Conservation (phyloP, 2,888 invertebrate species). For the Hyposoter dolosus region DNA sequence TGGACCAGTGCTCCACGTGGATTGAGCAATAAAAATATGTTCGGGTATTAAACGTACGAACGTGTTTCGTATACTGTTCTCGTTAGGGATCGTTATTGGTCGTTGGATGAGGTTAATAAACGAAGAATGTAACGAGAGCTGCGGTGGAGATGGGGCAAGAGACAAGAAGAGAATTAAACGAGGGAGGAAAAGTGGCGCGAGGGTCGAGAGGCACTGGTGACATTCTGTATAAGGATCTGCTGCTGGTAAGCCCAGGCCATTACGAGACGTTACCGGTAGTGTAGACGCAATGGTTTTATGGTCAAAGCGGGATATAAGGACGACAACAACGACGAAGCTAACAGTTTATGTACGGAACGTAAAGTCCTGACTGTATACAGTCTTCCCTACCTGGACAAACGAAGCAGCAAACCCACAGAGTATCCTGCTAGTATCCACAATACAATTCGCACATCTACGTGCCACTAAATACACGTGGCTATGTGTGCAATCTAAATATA, state of each 20-base stretch:
- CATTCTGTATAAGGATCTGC: conserved; percentile 67
- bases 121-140: conserved; percentile 52
- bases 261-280: conserved; percentile 64
- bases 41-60: conserved; percentile 45
- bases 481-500: not conserved
- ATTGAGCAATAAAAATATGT: conserved; percentile 48
- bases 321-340: conserved; percentile 60
- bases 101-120: conserved; percentile 40
- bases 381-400: conserved; percentile 48
- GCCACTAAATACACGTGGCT: not conserved
- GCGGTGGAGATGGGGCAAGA: conserved; percentile 18
- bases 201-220: conserved; percentile 47
- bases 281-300: conserved; percentile 67
- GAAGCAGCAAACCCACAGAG: conserved; percentile 40
- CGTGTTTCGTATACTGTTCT: conserved; percentile 59
- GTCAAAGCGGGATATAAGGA: conserved; percentile 62
- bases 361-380: conserved; percentile 58
- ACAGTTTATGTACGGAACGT: conserved; percentile 70
- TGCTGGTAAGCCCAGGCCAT: conserved; percentile 63
- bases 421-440: conserved; percentile 29
- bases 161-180: not conserved
- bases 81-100: conserved; percentile 57
- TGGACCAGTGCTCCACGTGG: not conserved
- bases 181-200: conserved; percentile 22
- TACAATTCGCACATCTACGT: conserved; percentile 47